These are phyloP conservation scores for Syrmaticus mikado DNA, from an alignment of 2,113 vertebrate species.

Conservation along the genomic window DNA sequence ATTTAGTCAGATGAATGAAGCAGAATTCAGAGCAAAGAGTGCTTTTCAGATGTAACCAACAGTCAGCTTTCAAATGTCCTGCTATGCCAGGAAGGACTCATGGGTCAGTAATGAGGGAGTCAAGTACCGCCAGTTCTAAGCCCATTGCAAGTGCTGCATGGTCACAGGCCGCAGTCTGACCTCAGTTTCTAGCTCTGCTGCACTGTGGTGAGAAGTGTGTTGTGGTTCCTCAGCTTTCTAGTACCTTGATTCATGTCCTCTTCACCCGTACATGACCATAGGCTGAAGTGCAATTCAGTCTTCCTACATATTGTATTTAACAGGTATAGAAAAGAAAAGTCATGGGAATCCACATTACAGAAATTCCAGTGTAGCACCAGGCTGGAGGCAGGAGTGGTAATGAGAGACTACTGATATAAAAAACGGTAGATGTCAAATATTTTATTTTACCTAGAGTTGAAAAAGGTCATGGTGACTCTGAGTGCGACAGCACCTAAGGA, in stretches of 20 bases:
- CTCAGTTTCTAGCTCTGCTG: not conserved
- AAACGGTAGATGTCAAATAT: not conserved
- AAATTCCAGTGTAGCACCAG: not conserved
- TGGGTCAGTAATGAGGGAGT: not conserved
- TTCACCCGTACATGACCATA: not conserved
- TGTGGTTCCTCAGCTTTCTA: not conserved
- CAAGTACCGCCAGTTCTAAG: not conserved
- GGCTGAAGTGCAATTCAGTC: not conserved
- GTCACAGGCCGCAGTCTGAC: fast-evolving
- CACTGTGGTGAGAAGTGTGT: not conserved
- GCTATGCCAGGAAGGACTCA: not conserved
- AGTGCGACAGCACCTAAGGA: not conserved
- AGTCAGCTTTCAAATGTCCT: not conserved
- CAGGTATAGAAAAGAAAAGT: not conserved
- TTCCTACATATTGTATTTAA: not conserved
- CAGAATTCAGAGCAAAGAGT: not conserved
- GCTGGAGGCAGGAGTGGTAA: not conserved
- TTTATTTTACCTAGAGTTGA: not conserved
- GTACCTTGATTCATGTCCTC: not conserved
- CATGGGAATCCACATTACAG: not conserved
- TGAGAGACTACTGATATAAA: not conserved
- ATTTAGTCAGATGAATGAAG: not conserved
- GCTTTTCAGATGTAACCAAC: not conserved
- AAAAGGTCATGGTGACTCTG: not conserved
- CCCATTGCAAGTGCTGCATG: not conserved